These are phyloP conservation scores for Carassius gibelio DNA, from an alignment of 2,113 vertebrate genomes.

Conservation along the genomic window DNA sequence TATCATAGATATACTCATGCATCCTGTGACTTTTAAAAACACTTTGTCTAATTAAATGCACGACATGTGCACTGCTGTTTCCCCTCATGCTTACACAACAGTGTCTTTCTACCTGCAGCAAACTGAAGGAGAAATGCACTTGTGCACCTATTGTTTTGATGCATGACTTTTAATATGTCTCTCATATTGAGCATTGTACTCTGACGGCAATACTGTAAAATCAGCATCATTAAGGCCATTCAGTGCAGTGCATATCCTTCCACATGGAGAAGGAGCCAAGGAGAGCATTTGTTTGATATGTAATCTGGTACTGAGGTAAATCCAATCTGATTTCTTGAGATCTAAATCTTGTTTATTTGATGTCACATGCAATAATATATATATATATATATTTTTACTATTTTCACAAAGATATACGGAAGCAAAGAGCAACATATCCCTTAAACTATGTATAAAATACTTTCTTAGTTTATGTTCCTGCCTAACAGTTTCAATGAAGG, in stretches of 20 bases:
- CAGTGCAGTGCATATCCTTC: not conserved
- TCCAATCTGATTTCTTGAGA: not conserved
- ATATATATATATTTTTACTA: not conserved
- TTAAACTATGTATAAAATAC: not conserved
- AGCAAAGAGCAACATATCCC: not conserved
- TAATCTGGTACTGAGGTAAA: not conserved
- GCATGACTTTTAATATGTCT: not conserved
- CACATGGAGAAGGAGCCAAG: not conserved
- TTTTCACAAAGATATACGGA: not conserved
- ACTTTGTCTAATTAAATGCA: conserved; percentile 32
- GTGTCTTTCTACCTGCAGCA: not conserved
- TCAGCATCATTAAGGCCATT: not conserved
- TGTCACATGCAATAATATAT: not conserved
- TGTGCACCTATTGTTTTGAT: not conserved
- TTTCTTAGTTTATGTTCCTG: not conserved
- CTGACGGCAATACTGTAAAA: not conserved
- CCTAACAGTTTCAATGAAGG: not conserved
- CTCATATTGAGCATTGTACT: not conserved
- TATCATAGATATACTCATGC: not conserved
- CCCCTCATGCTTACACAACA: not conserved
- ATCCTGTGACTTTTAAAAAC: conserved; percentile 17
- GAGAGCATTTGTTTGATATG: not conserved
- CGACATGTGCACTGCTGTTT: conserved; percentile 11
- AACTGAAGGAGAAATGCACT: no score
- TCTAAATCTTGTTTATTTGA: not conserved